Conservation (phyloP, 2,888 invertebrate species). For the Rhamnusium bicolor region DNA sequence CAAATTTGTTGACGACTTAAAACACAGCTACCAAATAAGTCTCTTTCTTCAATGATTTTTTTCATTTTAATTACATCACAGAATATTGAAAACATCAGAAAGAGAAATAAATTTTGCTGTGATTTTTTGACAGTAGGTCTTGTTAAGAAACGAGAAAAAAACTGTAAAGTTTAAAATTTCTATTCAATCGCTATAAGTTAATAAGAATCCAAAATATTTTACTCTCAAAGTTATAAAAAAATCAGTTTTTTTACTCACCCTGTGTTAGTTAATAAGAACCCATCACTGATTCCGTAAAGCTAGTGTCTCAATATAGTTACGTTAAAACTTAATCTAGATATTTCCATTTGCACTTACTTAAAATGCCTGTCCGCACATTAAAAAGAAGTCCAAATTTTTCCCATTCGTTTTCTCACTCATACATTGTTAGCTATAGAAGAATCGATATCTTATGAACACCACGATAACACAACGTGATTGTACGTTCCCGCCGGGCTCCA, state of each 20-base stretch:
- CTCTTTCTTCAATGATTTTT: conserved; percentile 22
- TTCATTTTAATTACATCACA: conserved; percentile 19
- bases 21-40: conserved; percentile 35
- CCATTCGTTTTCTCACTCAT: conserved; percentile 47
- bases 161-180: neutral
- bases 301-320: conserved; percentile 25
- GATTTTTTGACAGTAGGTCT: neutral
- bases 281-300: conserved; percentile 30
- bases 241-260: conserved; percentile 13
- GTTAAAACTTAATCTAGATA: conserved; percentile 44
- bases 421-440: conserved; percentile 67
- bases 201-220: neutral
- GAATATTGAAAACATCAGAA: conserved; percentile 22
- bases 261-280: conserved; percentile 18
- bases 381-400: conserved; percentile 11
- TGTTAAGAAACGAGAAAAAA: neutral
- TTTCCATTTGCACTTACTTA: conserved; percentile 46
- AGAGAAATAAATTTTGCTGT: neutral
- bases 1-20: conserved; percentile 22
- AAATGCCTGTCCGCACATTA: conserved; percentile 26
- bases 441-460: conserved; percentile 70
- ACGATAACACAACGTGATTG: conserved; percentile 70
- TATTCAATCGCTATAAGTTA: neutral
- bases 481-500: conserved; percentile 46
- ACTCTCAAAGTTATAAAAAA: neutral